Evolutionary conservation across 2,888 invertebrate species (phyloP), one percentile per base, ranked within the genome.

Genomic region (Parnassius orleans): DNA sequence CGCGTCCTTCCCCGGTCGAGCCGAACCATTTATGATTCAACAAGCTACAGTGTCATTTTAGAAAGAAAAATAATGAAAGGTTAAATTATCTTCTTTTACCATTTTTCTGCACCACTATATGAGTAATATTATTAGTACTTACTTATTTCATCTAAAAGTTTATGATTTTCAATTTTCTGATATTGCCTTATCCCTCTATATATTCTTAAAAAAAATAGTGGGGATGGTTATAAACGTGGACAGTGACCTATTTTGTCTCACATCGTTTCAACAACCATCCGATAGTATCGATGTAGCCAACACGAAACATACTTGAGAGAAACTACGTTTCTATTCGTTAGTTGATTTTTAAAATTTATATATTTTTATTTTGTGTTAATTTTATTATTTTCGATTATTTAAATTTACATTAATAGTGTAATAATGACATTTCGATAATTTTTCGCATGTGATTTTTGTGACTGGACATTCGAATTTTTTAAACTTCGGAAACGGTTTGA

Each of bases 161-260:
- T 24, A 24, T 24, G 24, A 24, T 24, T 24, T 24, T 24, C 24
- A 24, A 7, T 24, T 24, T 24, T 24, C 24, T 24, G 24, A 24
- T 24, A 24, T 24, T 24, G 3, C 3, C 5, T 57, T 43, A 61
- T 53, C 61, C 57, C 53, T 24, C 42, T 19, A 1, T 63, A 19
- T 47, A 14, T 24, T 42, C 41, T 24, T 52, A 56, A 56, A 56
- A 48, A 56, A 59, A n/a, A n/a, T 60, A 79, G 82, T 77, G 84
- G 87, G 90, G 87, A 83, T 70, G 72, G 66, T 69, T 86, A 88
- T 90, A 89, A 81, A 85, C 76, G 64, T 70, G 66, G 56, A 65
- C 66, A 66, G 66, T 88, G 89, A 89, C 89, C 90, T 90, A 90
- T 90, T 87, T 89, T 80, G 75, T 69, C 67, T 78, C 84, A 87